Percentiles rank a stretch among this genome's conserved stretches.
phyloP scores from a whole-genome alignment of 2,113 vertebrate genomes.

The Cranoglanis bouderius region DNA sequence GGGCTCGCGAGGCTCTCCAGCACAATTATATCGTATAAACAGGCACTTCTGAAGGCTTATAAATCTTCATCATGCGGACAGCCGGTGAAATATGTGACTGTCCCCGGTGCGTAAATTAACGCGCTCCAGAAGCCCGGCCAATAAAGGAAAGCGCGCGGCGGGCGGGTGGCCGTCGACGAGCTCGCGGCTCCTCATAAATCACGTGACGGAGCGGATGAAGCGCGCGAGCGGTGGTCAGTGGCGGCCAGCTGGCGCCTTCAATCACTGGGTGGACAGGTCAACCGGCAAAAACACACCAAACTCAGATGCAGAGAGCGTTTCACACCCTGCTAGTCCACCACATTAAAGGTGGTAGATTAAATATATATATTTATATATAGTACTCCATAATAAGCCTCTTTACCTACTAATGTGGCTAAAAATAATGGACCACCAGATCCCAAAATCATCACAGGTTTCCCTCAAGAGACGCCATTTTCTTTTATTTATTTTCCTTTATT shows the following conservation, averaged over 20 bases:
- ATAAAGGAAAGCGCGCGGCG: slow-evolving; percentile 35
- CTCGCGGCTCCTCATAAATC: slow-evolving; percentile 49
- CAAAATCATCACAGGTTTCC: not conserved
- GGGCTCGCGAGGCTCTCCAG: slow-evolving; percentile 29
- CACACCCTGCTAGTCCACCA: not conserved
- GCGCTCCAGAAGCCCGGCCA: slow-evolving; percentile 44
- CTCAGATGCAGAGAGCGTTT: not conserved
- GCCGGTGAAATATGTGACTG: slow-evolving; percentile 51
- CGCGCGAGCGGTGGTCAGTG: slow-evolving; percentile 31
- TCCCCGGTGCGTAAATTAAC: slow-evolving; percentile 48
- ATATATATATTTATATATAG: no score
- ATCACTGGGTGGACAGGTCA: slow-evolving; percentile 27
- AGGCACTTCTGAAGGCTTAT: slow-evolving; percentile 49
- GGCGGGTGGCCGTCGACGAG: slow-evolving; percentile 33
- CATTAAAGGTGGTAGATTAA: not conserved
- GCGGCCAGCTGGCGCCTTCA: slow-evolving; percentile 46
- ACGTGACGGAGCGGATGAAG: slow-evolving; percentile 46
- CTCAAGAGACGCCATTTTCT: not conserved
- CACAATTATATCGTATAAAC: slow-evolving; percentile 52
- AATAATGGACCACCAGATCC: not conserved
- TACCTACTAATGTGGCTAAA: not conserved
- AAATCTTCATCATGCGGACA: slow-evolving; percentile 57
- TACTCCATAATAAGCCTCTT: not conserved
- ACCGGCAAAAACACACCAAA: not conserved
- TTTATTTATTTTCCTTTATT: not conserved